Evolutionary conservation across 2,888 invertebrate genomes (phyloP).

Genomic region (Boloria selene): DNA sequence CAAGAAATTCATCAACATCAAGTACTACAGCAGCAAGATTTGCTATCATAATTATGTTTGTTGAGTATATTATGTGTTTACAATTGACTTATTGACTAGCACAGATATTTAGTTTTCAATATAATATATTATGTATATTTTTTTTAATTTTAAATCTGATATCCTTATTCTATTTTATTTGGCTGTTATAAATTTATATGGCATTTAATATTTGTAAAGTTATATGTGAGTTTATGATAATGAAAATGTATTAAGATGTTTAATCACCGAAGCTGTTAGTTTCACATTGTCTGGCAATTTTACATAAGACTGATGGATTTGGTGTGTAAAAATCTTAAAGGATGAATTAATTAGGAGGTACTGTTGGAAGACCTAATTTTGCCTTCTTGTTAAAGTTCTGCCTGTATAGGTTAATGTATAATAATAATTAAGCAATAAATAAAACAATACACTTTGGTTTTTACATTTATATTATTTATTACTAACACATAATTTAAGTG

Average conservation of each 20-base stretch:
- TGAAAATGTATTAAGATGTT: neutral
- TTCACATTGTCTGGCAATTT: no score
- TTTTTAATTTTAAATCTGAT: slow-evolving; percentile 15
- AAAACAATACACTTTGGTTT: slow-evolving; percentile 27
- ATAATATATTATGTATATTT: slow-evolving; percentile 22
- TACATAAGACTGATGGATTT: no score
- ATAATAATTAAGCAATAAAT: slow-evolving; percentile 26
- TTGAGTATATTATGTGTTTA: slow-evolving; percentile 25
- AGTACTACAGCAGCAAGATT: slow-evolving; percentile 68
- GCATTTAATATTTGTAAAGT: slow-evolving; percentile 36
- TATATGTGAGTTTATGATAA: slow-evolving; percentile 12
- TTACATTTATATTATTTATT: slow-evolving; percentile 25
- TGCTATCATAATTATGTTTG: slow-evolving; percentile 59
- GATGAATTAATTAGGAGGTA: slow-evolving; percentile 10
- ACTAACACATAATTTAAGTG: neutral
- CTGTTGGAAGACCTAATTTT: slow-evolving; percentile 14
- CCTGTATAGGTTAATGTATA: slow-evolving; percentile 27
- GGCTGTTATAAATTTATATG: slow-evolving; percentile 32
- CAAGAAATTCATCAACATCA: slow-evolving; percentile 79
- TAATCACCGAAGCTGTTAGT: no score
- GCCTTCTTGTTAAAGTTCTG: slow-evolving; percentile 26
- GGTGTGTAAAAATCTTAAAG: neutral
- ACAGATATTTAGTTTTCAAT: slow-evolving; percentile 24
- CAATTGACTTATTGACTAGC: slow-evolving; percentile 20
- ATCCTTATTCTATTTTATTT: slow-evolving; percentile 23